Percentiles rank a stretch among this genome's conserved stretches.
Evolutionary conservation across 2,113 vertebrate species (phyloP).

Genomic region (Elgaria multicarinata): DNA sequence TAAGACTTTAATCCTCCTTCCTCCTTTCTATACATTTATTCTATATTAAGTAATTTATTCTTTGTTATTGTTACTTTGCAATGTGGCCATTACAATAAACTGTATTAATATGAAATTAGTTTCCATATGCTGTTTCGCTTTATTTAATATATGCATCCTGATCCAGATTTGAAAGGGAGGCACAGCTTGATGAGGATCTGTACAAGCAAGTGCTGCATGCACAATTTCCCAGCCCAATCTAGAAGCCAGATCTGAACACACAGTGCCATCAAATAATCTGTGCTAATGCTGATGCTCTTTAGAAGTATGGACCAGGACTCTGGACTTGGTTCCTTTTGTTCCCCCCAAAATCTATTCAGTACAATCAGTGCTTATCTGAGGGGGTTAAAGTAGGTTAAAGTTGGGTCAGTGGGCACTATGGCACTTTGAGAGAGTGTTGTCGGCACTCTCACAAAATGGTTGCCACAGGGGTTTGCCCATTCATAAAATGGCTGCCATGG

Average conservation of each 20-base stretch:
- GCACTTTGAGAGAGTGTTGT: too few species aligned
- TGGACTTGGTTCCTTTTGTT: neutral
- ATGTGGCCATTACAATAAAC: constrained; percentile 13
- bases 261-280: neutral
- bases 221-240: neutral
- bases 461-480: too few species aligned
- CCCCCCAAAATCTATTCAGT: neutral
- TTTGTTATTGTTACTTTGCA: accelerated
- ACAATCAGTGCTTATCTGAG: neutral
- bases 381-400: neutral
- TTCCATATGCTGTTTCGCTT: constrained; percentile 1
- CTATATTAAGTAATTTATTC: constrained; percentile 28
- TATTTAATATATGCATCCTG: too few species aligned
- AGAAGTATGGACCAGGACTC: too few species aligned
- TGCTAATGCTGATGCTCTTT: neutral
- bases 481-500: too few species aligned
- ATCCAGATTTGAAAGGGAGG: neutral
- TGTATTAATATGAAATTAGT: constrained; percentile 16
- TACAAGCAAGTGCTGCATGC: neutral
- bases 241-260: too few species aligned
- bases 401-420: too few species aligned
- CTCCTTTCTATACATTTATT: constrained; percentile 27
- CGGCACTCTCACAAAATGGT: too few species aligned
- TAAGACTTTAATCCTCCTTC: constrained; percentile 1
- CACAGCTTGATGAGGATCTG: neutral